A percentile compares a stretch with the other conserved stretches of the same genome.
phyloP scores from a whole-genome alignment of 2,113 vertebrate genomes.

The Phasianus colchicus region DNA sequence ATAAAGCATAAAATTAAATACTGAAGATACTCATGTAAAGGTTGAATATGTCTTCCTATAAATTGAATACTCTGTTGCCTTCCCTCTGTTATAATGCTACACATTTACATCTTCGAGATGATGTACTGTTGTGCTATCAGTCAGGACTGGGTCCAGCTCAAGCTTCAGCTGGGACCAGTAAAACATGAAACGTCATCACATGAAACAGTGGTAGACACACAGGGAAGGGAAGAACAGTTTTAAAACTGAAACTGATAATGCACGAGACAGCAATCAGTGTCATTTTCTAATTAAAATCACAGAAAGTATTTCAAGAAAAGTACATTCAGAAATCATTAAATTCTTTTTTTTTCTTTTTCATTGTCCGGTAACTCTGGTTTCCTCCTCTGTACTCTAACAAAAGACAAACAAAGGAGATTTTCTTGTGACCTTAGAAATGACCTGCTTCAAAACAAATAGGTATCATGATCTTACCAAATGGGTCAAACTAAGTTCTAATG shows the following conservation, averaged over 20 bases:
- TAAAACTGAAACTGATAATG: not conserved
- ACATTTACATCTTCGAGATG: not conserved
- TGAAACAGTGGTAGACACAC: not conserved
- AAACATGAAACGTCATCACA: not conserved
- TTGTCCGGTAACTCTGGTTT: not conserved
- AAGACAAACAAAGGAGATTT: constrained; percentile 25
- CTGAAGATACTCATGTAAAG: not conserved
- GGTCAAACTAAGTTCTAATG: constrained; percentile 30
- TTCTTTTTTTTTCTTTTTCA: not conserved
- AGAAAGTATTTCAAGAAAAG: not conserved
- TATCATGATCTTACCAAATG: constrained; percentile 28
- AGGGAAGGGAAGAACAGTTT: not conserved
- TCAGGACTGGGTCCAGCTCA: not conserved
- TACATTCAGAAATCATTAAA: not conserved
- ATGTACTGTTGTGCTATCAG: not conserved
- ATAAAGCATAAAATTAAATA: not conserved
- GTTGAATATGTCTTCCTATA: not conserved
- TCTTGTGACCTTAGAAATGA: constrained; percentile 23
- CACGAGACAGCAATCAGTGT: not conserved
- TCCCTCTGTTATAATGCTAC: not conserved
- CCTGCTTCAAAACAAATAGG: not conserved
- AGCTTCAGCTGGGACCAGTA: not conserved
- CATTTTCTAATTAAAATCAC: constrained; percentile 1
- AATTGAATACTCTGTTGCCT: accelerated
- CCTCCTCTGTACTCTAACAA: not conserved